These are phyloP conservation scores for Hydrolagus affinis DNA, from an alignment of 2,113 vertebrate genomes.

Conservation along the genomic window DNA sequence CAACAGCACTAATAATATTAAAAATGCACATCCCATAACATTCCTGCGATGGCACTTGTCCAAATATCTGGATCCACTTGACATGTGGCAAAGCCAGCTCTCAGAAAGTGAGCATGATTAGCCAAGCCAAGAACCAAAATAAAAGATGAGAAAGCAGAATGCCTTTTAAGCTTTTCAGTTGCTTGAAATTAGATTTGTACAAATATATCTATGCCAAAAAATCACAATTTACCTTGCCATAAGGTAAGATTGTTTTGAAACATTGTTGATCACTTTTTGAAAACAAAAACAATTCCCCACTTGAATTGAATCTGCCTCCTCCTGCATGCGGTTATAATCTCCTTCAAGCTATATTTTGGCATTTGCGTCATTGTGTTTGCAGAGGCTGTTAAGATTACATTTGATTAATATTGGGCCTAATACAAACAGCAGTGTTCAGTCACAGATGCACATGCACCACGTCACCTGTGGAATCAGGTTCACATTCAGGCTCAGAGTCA, in stretches of 20 bases:
- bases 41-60: background rate
- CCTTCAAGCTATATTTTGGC: background rate
- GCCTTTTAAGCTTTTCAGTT: background rate
- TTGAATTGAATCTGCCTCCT: background rate
- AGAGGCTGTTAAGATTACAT: background rate
- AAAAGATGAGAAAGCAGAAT: background rate
- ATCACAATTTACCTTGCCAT: background rate
- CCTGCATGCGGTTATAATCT: background rate
- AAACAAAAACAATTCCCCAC: background rate
- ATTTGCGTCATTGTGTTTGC: background rate
- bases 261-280: background rate
- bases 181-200: background rate
- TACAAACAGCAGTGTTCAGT: background rate
- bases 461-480: conserved; percentile 78
- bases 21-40: background rate
- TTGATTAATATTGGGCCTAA: background rate
- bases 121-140: background rate
- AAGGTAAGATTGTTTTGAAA: background rate
- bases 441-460: conserved; percentile 36
- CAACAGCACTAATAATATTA: background rate
- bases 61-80: background rate
- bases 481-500: conserved; percentile 50
- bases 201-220: conserved; percentile 1
- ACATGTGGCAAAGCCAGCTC: background rate
- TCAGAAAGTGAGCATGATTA: background rate